These are phyloP conservation scores for Lepeophtheirus salmonis DNA, from an alignment of 1,140 invertebrate genomes.

Conservation along the genomic window DNA sequence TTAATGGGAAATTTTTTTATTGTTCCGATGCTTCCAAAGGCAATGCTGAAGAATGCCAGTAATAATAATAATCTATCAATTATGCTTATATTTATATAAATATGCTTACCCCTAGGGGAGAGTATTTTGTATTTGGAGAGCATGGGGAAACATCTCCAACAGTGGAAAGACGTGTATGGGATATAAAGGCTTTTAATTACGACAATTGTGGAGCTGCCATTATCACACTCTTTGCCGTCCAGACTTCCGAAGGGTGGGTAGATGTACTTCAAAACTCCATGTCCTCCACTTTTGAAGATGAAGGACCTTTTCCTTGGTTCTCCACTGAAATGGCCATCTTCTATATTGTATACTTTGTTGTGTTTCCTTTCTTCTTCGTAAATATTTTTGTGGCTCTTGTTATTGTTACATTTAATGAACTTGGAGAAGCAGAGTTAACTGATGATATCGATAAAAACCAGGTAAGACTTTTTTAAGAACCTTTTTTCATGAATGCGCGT, in stretches of 20 bases:
- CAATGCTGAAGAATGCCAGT: conserved; percentile 35
- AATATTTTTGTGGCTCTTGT: conserved; percentile 45
- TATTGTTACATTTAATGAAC: conserved; percentile 44
- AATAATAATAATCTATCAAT: conserved; percentile 26
- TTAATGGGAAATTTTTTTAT: conserved; percentile 42
- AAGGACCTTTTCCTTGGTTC: conserved; percentile 36
- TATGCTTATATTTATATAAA: neutral
- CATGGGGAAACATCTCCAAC: conserved; percentile 28
- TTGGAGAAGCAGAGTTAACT: conserved; percentile 39
- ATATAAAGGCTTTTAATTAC: conserved; percentile 37
- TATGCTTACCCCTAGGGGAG: conserved; percentile 27
- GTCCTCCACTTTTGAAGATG: conserved; percentile 37
- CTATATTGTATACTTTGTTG: conserved; percentile 43
- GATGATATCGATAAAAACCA: conserved; percentile 45
- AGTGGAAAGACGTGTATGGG: conserved; percentile 34
- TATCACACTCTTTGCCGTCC: conserved; percentile 41
- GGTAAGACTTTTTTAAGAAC: too few relatives aligned
- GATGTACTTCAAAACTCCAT: conserved; percentile 39
- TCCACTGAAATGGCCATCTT: conserved; percentile 39
- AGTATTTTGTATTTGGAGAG: conserved; percentile 31
- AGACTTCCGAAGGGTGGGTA: conserved; percentile 41
- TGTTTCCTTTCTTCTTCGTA: conserved; percentile 46
- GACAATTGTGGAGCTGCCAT: conserved; percentile 39
- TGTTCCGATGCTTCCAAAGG: conserved; percentile 40
- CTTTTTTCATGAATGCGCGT: too few relatives aligned